phyloP scores from a whole-genome alignment of 1,140 invertebrate genomes.

The Aphelinus atriplicis region DNA sequence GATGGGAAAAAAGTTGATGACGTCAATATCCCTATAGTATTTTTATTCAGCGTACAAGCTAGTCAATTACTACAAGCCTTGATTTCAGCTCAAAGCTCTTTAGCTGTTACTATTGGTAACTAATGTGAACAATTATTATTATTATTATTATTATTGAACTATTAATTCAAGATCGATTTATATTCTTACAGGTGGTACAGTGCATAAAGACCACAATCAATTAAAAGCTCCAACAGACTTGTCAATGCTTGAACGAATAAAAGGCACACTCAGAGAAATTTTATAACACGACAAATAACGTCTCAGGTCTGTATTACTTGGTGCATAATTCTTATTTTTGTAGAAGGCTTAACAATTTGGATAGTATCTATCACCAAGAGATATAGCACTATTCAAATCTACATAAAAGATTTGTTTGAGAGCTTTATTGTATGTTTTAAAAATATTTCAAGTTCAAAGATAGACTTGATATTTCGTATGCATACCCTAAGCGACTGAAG shows the following conservation, averaged over 20 bases:
- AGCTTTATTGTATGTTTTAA: no score
- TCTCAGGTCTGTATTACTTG: no score
- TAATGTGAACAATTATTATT: background rate
- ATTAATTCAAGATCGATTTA: constrained; percentile 13
- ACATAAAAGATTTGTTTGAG: no score
- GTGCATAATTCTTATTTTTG: no score
- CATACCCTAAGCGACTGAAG: constrained; percentile 21
- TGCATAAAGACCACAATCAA: constrained; percentile 54
- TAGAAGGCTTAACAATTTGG: no score
- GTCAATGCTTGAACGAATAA: constrained; percentile 62
- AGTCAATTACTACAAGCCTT: constrained; percentile 71
- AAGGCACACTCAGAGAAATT: constrained; percentile 63
- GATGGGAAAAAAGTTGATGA: constrained; percentile 82
- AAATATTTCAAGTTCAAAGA: no score
- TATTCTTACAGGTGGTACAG: constrained; percentile 52
- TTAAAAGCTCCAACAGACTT: constrained; percentile 59
- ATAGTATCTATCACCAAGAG: no score
- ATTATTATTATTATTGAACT: constrained; percentile 11
- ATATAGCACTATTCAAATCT: no score
- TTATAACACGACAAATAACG: constrained; percentile 54
- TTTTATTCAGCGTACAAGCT: constrained; percentile 87
- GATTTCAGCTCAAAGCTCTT: constrained; percentile 43
- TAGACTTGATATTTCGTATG: constrained; percentile 32
- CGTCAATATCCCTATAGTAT: constrained; percentile 89
- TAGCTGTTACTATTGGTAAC: constrained; percentile 57